Evolutionary conservation across 2,113 vertebrate species (phyloP), one percentile per base, ranked within the genome.

Genomic region (Polypterus senegalus): DNA sequence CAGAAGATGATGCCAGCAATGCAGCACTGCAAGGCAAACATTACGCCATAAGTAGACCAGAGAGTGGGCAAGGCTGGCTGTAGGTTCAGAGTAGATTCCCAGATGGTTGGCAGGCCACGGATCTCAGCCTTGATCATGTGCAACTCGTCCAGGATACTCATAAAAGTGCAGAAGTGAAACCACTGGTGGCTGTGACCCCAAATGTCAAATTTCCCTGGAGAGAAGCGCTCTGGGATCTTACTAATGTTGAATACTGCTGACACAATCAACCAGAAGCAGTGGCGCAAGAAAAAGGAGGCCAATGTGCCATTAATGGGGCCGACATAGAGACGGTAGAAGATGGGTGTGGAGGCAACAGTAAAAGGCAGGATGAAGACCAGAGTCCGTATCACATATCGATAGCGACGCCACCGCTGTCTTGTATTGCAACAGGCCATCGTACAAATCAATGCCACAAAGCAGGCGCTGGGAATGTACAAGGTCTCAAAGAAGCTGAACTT

Each of bases 111-210:
- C 44, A 83, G 62, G 43, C 69, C 65, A 54, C 70, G 75, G 44
- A 88, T 70, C 70, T 88, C 85, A 0, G 74, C 76, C 56, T 79
- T 81, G 71, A 89, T 88, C 86, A 89, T 86, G 61, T 80, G 78
- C 2, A 89, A 78, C 43, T 89, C 86, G 1, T 88, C 86, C 3
- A 87, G 71, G 72, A 88, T 89, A 63, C 83, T 86, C 47, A 89
- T 57, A 60, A 87, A 88, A 3, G 86, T 86, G 76, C 78, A 88
- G 68, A 82, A 83, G 74, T 88, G 87, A 72, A 88, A 87, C 85
- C 86, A 88, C 66, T 89, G 87, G 69, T 89, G 86, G 67, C 87
- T 88, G 75, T 88, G 87, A 3, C 87, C 87, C 86, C 83, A 86
- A 68, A 88, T 83, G 72, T 89, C 87, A 1, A 88, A 88, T 9